Evolutionary conservation across 1,140 invertebrate genomes (phyloP), one percentile per base, ranked within the genome.

Genomic region (Harlomillsia oculata): DNA sequence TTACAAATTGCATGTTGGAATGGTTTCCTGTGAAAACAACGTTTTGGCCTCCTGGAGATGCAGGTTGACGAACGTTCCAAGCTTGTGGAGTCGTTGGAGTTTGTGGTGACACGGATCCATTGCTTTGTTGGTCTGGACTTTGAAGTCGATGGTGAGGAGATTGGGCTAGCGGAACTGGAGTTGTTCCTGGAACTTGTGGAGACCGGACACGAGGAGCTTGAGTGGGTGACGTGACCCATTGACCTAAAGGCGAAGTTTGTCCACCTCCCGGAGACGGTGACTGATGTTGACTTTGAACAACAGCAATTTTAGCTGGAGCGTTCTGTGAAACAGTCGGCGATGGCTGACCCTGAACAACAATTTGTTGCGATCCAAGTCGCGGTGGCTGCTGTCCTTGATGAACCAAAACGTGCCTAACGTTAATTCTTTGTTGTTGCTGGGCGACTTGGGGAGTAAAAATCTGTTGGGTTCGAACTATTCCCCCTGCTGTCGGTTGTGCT

Each of bases 401-500:
- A 13, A 59, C 57, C 6, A 59, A 46, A 43, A 59, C 46, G 26
- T 55, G 52, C 13, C 41, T 44, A 41, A 59, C 57, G 37, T 54
- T 50, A n/a, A 53, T 49, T 50, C 28, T 20, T 21, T 56, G 54
- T 21, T 39, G 49, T 39, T 50, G 54, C 25, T 46, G 46, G 5
- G n/a, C 51, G 6, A 49, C 53, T 48, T 59, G 57, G 6, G 56
- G 61, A 0, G 56, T 63, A 23, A 59, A 63, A 28, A 63, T 54
- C 40, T 63, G 61, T 16, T 63, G 61, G 9, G 56, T 63, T 4
- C 61, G 25, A 14, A 63, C 61, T 4, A 55, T 30, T 1, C 55
- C 56, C 9, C 53, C 52, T 18, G 44, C 28, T 51, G 36, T 30
- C 34, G 56, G 60, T 29, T 56, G 61, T 45, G 32, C 41, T n/a